These are phyloP conservation scores for Musca vetustissima DNA, from an alignment of 1,140 invertebrate genomes.

Conservation along the genomic window DNA sequence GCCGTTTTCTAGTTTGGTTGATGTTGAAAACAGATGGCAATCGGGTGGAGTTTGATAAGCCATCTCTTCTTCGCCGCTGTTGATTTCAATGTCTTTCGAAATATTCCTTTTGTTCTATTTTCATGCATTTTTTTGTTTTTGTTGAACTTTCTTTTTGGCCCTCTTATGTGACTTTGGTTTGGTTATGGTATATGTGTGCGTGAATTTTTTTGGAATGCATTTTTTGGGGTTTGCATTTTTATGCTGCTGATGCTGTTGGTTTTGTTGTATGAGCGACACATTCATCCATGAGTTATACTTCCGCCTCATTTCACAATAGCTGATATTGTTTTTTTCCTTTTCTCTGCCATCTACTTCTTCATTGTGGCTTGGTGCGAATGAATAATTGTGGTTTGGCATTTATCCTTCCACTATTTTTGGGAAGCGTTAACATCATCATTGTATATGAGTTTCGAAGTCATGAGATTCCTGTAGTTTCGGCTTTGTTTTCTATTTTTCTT, in stretches of 20 bases:
- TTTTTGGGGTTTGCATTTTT: background rate
- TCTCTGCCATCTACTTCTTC: background rate
- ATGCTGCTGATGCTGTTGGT: background rate
- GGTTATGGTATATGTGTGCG: background rate
- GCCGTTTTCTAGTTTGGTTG: no score
- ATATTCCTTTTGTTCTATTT: no score
- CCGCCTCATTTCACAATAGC: constrained; percentile 23
- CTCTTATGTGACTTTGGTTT: background rate
- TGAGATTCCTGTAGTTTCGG: background rate
- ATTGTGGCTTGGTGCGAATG: constrained; percentile 17
- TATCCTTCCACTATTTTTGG: constrained; percentile 5
- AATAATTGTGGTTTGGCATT: constrained; percentile 21
- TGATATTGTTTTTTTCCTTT: background rate
- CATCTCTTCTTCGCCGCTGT: no score
- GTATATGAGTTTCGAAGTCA: background rate
- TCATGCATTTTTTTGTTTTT: background rate
- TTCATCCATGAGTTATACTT: constrained; percentile 3
- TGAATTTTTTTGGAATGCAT: background rate
- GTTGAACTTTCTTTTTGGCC: background rate
- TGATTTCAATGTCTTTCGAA: no score
- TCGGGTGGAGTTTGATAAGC: no score
- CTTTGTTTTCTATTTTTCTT: no score
- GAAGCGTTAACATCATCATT: background rate
- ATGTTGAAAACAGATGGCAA: no score
- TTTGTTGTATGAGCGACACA: background rate